phyloP scores from a whole-genome alignment of 2,888 invertebrate genomes.

The Peribatodes rhomboidaria region DNA sequence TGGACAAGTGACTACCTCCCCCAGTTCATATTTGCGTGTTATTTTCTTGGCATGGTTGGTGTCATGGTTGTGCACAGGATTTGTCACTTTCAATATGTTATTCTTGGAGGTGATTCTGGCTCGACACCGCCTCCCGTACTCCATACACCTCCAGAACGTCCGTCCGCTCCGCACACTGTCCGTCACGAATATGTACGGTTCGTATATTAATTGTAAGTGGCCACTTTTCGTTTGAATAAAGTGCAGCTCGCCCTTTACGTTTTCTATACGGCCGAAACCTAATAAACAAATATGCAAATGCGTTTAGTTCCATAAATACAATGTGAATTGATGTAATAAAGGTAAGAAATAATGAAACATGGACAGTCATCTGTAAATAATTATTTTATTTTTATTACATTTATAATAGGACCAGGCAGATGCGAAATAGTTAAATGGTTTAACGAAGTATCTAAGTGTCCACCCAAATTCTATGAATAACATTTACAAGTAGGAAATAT shows the following conservation, averaged over 20 bases:
- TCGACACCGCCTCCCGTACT: slow-evolving; percentile 81
- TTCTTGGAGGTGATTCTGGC: slow-evolving; percentile 83
- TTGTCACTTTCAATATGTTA: slow-evolving; percentile 78
- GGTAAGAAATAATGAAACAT: slow-evolving; percentile 10
- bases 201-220: slow-evolving; percentile 80
- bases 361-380: neutral
- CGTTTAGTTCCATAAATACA: neutral
- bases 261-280: slow-evolving; percentile 15
- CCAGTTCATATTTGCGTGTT: slow-evolving; percentile 75
- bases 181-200: slow-evolving; percentile 82
- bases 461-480: neutral
- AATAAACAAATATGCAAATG: slow-evolving; percentile 12
- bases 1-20: slow-evolving; percentile 81
- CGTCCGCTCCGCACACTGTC: slow-evolving; percentile 83
- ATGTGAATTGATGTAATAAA: neutral
- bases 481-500: neutral
- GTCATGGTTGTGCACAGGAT: slow-evolving; percentile 77
- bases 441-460: too few relatives aligned
- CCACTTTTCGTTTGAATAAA: slow-evolving; percentile 84
- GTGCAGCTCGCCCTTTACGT: slow-evolving; percentile 75
- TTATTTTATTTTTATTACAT: slow-evolving; percentile 1
- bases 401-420: neutral
- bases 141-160: slow-evolving; percentile 84
- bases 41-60: slow-evolving; percentile 80
- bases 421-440: too few relatives aligned